Evolutionary conservation across 2,113 vertebrate species (phyloP), one percentile per base, ranked within the genome.

Genomic region (Varanus salvator): DNA sequence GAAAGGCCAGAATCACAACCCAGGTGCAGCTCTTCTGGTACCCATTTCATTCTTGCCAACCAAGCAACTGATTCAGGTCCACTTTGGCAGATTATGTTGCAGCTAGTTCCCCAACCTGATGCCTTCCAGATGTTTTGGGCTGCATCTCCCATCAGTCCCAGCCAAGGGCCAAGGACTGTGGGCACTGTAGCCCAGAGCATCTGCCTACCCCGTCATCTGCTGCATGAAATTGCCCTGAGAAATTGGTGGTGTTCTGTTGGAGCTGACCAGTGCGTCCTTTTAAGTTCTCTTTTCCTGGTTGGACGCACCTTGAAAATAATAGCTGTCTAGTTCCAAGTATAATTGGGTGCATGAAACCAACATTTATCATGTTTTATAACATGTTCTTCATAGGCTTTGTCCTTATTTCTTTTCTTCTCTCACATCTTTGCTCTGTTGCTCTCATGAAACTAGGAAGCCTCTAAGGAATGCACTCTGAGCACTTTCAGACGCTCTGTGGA

Each of bases 231-330:
- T 54, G 81, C n/a, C 38, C 82, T 87, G 54, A 44, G 85, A 87
- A 93, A 75, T 84, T 87, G 34, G 34, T 54, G 75, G 34, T 54
- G 29, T 90, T 94, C 90, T 93, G 86, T 66, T 90, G 89, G 90
- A n/a, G 84, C 83, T 87, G 0, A 0, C 91, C 89, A 83, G 90
- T 81, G 84, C 78, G 94, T 64, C 89, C 90, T 92, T 95, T 89
- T 93, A 93, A 44, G 38, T 89, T 93, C 88, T 81, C 6, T 86
- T 94, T 68, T 92, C 93, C 91, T 94, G 93, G 92, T 94, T 91
- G 93, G 93, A 90, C 90, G 92, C 90, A 89, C 95, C 96, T 96
- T 83, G 88, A 93, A 97, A 97, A 97, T 96, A 91, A 96, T 75
- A 96, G 90, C 92, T 90, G 95, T 97, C 94, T 87, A 90, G 93